Evolutionary conservation across 2,797 vertebrate genomes (phyloP).

Genomic region (Kryptopterus vitreolus): DNA sequence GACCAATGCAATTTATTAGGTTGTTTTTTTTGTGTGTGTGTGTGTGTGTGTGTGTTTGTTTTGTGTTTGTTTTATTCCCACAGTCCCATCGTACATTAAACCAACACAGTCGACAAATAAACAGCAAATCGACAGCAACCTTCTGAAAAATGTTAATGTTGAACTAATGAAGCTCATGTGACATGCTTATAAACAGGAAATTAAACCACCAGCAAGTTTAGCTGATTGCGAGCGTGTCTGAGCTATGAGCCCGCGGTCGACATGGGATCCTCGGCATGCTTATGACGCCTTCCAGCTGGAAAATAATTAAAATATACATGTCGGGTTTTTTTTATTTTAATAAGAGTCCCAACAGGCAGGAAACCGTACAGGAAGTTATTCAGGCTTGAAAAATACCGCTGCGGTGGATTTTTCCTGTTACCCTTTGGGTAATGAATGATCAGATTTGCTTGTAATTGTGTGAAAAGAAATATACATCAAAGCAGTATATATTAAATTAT

Average conservation of each 20-base stretch:
- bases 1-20: not conserved
- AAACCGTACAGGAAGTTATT: slow-evolving; percentile 61
- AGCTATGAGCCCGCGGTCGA: not conserved
- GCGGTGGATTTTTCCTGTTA: slow-evolving; percentile 64
- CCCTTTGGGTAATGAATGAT: slow-evolving; percentile 7
- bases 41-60: no score
- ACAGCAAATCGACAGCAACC: not conserved
- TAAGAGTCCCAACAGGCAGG: slow-evolving; percentile 42
- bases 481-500: not conserved
- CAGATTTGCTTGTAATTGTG: slow-evolving; percentile 6
- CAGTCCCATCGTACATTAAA: not conserved
- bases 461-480: not conserved
- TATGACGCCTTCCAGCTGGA: slow-evolving; percentile 63
- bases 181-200: not conserved
- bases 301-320: slow-evolving; percentile 77
- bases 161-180: not conserved
- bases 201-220: not conserved
- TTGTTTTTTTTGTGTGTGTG: not conserved
- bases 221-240: not conserved
- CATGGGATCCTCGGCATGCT: slow-evolving; percentile 57
- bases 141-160: not conserved
- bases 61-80: no score
- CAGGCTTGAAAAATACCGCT: slow-evolving; percentile 65
- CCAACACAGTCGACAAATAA: not conserved
- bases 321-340: slow-evolving; percentile 72